Base-by-base conservation (phyloP, 2,797 vertebrate species). In the Rhinophrynus dorsalis region DNA sequence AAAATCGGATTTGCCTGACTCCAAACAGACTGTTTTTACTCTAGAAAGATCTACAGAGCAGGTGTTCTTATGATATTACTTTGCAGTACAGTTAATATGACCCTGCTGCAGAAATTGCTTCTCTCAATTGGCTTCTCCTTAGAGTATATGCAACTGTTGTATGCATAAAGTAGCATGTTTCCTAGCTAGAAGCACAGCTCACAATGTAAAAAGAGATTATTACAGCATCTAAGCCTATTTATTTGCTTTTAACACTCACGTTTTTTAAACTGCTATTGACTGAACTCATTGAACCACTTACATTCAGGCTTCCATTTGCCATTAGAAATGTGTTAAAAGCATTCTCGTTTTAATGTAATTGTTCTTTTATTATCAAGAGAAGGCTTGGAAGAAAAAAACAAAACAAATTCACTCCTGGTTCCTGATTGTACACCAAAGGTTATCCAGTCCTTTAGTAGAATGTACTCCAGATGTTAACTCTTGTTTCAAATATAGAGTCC, bases 1-100 rank as follows among this genome's bases (percentile, higher is more conserved):
- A 80, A 77, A 69, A 55, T 81, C 50, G 75, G 60, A 26, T 78
- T 80, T 84, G 44, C 67, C 47, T 35, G 73, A 74, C 64, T 81
- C 56, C 24, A 71, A 67, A 18, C 35, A 77, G 48, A 47, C 40
- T 54, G 2, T 75, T 78, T 20, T 75, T 59, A 64, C 26, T 33
- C 40, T 45, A 55, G 37, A 15, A 68, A 70, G 61, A 67, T 29
- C 13, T 0, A 8, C 18, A 13, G 37, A 66, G 27, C 66, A 77
- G 32, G 30, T 80, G 68, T 69, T 79, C 29, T 67, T 77, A 42
- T 29, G 6, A 48, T 48, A 23, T 58, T 76, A 37, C 12, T 76
- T 65, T 58, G 77, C 24, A 68, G 17, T 71, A 56, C 24, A 13
- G 70, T 15, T 52, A 11, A 56, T 73, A 48, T 58, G 45, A 65